phyloP scores from a whole-genome alignment of 2,797 vertebrate genomes.

The Tapera naevia region DNA sequence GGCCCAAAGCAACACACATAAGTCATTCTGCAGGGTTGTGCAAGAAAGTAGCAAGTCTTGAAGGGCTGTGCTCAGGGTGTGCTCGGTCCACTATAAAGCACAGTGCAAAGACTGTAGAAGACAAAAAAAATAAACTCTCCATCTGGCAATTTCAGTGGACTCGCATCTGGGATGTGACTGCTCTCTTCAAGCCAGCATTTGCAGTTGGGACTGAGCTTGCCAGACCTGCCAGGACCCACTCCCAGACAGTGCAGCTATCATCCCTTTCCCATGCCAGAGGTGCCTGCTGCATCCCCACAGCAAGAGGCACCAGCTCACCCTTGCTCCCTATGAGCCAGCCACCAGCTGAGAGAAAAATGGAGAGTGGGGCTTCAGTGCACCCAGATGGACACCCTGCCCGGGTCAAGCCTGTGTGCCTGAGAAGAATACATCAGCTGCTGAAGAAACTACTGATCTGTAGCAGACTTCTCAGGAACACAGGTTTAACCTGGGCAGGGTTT shows the following conservation, averaged over 20 bases:
- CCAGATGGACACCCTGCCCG: neutral
- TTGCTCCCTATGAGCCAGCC: neutral
- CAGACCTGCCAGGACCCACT: neutral
- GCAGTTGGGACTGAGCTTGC: neutral
- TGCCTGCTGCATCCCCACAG: neutral
- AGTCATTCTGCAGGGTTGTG: neutral
- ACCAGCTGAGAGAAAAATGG: fast-evolving
- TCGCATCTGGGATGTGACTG: neutral
- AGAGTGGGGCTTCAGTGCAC: neutral
- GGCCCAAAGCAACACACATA: neutral
- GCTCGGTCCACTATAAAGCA: neutral
- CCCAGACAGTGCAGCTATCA: fast-evolving
- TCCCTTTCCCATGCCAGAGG: fast-evolving
- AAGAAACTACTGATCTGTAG: neutral
- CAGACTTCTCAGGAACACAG: neutral
- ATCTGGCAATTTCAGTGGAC: neutral
- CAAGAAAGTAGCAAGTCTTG: neutral
- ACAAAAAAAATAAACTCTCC: neutral
- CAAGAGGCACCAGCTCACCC: neutral
- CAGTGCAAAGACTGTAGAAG: neutral
- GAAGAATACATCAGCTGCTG: too few relatives aligned
- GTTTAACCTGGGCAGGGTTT: neutral
- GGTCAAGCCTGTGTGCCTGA: neutral
- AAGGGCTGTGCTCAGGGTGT: neutral
- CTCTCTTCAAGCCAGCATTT: neutral